Conservation (phyloP, 2,113 vertebrate species). For the Corvus moneduloides region DNA sequence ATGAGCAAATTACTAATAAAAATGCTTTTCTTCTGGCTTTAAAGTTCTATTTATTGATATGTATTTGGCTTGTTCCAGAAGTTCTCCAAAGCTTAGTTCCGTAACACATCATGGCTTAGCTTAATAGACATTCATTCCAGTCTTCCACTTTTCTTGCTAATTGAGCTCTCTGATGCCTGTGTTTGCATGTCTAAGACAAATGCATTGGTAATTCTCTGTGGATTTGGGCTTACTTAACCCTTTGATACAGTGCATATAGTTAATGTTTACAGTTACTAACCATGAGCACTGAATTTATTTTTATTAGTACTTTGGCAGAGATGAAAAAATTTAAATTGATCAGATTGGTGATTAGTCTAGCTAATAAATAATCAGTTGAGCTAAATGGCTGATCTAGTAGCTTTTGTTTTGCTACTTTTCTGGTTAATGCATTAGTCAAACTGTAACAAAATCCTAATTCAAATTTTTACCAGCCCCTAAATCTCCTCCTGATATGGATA, state of each 20-base stretch:
- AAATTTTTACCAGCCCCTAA: constrained; percentile 81
- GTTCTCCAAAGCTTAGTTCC: neutral
- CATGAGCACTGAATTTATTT: neutral
- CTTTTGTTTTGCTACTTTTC: neutral
- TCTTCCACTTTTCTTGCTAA: neutral
- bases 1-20: neutral
- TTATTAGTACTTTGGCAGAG: neutral
- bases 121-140: neutral
- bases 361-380: neutral
- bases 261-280: neutral
- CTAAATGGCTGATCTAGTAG: neutral
- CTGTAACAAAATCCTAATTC: constrained; percentile 8
- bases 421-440: neutral
- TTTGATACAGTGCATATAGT: neutral
- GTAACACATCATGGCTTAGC: neutral
- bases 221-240: neutral
- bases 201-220: neutral
- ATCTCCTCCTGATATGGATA: constrained; percentile 88
- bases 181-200: neutral
- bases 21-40: neutral
- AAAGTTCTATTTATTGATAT: neutral
- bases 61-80: neutral
- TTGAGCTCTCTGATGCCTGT: neutral
- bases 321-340: neutral
- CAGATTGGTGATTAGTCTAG: neutral